A percentile compares a stretch with the other conserved stretches of the same genome.
Conservation (phyloP, 2,797 vertebrate genomes). For the Sebastes elongatus region DNA sequence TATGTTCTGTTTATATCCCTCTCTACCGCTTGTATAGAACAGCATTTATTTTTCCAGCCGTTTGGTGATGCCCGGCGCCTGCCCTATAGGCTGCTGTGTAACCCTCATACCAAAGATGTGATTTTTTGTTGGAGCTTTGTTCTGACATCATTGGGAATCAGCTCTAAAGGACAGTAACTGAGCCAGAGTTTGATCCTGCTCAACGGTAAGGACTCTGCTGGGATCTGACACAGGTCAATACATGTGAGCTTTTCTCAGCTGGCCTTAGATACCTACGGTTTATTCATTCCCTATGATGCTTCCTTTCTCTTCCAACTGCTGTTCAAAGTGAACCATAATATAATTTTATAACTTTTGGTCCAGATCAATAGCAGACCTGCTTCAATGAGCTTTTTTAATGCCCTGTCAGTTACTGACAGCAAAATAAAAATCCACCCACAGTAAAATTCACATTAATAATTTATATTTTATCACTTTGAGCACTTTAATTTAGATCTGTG, state of each 20-base stretch:
- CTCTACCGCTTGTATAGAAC: no score
- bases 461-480: background rate
- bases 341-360: background rate
- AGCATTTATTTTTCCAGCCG: no score
- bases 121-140: constrained; percentile 24
- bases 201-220: constrained; percentile 13
- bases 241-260: background rate
- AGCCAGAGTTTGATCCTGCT: constrained; percentile 9
- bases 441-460: background rate
- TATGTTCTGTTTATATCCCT: no score
- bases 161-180: constrained; percentile 10
- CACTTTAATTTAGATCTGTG: background rate
- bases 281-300: constrained; percentile 7
- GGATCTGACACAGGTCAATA: constrained; percentile 38
- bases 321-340: background rate
- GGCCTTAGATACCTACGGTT: constrained; percentile 1
- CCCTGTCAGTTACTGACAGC: background rate
- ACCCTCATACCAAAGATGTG: background rate
- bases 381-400: background rate
- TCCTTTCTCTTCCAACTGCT: background rate
- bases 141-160: constrained; percentile 7
- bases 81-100: background rate
- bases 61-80: background rate
- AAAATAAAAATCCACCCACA: background rate
- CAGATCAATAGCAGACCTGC: background rate